phyloP scores from a whole-genome alignment of 2,888 invertebrate species.

The Acanthacorydalis orientalis region DNA sequence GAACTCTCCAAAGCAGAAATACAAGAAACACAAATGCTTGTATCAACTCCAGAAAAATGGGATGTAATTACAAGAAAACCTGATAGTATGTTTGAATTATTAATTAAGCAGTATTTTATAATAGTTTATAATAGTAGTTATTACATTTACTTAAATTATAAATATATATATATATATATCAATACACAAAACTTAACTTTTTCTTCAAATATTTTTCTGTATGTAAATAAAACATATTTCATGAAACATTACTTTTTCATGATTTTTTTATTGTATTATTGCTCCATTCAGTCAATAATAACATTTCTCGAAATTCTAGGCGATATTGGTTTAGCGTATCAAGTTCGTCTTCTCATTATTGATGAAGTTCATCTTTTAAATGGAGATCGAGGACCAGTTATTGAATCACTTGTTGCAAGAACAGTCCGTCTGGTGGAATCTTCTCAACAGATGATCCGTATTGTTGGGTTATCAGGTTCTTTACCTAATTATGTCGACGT shows the following conservation, averaged over 20 bases:
- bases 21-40: constrained; percentile 89
- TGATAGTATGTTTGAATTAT: constrained; percentile 32
- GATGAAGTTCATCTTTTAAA: constrained; percentile 96
- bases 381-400: constrained; percentile 92
- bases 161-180: no score
- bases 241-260: no score
- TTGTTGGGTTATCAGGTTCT: constrained; percentile 93
- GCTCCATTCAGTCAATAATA: background rate
- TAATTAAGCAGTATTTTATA: background rate
- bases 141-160: no score
- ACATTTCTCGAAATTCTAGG: constrained; percentile 26
- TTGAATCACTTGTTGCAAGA: constrained; percentile 91
- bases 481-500: constrained; percentile 96
- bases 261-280: background rate
- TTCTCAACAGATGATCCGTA: constrained; percentile 87
- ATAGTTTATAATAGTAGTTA: no score
- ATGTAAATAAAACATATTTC: no score
- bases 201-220: no score
- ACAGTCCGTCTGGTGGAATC: constrained; percentile 86
- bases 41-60: constrained; percentile 99
- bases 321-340: constrained; percentile 73
- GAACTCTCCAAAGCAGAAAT: constrained; percentile 90
- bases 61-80: constrained; percentile 97
- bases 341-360: constrained; percentile 85
- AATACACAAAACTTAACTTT: background rate